Percentiles rank a stretch among this genome's conserved stretches.
phyloP scores from a whole-genome alignment of 2,113 vertebrate species.

The Lepisosteus oculatus region DNA sequence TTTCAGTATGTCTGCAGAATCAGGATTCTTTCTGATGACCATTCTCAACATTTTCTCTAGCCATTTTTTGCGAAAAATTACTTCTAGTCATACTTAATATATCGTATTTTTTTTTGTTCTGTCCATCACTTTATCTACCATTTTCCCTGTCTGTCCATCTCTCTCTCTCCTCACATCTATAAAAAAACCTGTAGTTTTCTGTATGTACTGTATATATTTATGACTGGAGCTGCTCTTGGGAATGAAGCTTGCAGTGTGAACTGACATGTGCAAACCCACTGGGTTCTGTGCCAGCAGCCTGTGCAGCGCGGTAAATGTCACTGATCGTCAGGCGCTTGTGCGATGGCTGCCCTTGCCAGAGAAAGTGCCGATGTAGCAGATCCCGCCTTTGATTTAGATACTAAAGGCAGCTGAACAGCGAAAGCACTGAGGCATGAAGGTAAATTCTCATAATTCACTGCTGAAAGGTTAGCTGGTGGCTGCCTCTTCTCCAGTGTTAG shows the following conservation, averaged over 20 bases:
- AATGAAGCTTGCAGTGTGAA: slow-evolving; percentile 30
- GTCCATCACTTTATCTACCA: not conserved
- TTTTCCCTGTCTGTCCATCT: no score
- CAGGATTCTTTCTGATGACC: no score
- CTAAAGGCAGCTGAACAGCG: slow-evolving; percentile 75
- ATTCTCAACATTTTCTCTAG: no score
- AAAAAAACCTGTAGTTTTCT: slow-evolving; percentile 31
- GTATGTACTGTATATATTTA: slow-evolving; percentile 1
- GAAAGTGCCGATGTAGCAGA: slow-evolving; percentile 87
- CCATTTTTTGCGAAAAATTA: no score
- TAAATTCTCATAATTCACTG: slow-evolving; percentile 97
- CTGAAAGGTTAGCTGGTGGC: slow-evolving; percentile 83
- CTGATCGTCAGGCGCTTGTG: slow-evolving; percentile 55
- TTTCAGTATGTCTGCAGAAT: no score
- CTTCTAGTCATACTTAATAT: not conserved
- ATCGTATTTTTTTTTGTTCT: slow-evolving; percentile 15
- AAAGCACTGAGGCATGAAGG: slow-evolving; percentile 86
- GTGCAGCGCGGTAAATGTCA: slow-evolving; percentile 66
- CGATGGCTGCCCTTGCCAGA: slow-evolving; percentile 70
- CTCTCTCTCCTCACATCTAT: slow-evolving; percentile 26
- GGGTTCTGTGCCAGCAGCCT: slow-evolving; percentile 25
- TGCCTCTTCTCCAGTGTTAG: slow-evolving; percentile 69
- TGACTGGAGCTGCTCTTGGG: slow-evolving; percentile 11
- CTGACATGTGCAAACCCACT: slow-evolving; percentile 32
- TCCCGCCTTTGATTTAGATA: slow-evolving; percentile 92